A percentile compares a stretch with the other conserved stretches of the same genome.
These are phyloP conservation scores for Leucopsar rothschildi DNA, from an alignment of 2,113 vertebrate species.

Conservation along the genomic window DNA sequence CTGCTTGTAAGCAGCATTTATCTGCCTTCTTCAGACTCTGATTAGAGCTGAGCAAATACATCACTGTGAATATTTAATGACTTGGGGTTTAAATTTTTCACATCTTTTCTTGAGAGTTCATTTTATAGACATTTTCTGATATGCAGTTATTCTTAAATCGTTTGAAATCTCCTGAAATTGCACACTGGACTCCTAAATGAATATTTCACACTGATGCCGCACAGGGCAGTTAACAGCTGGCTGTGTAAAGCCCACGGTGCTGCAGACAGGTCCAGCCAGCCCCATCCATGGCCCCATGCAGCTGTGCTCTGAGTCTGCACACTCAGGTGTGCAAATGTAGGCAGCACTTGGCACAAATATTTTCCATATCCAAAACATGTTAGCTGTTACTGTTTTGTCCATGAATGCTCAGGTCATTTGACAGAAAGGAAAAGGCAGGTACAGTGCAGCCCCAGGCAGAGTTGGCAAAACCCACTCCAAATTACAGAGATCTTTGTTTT, in stretches of 20 bases:
- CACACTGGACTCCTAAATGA: neutral
- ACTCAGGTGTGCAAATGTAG: neutral
- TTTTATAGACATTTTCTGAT: neutral
- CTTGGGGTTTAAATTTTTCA: neutral
- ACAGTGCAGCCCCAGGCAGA: neutral
- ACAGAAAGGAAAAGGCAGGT: neutral
- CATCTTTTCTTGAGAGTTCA: neutral
- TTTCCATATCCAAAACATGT: neutral
- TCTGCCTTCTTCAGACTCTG: neutral
- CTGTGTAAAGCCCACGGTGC: neutral
- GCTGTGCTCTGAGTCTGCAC: neutral
- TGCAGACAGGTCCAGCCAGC: fast-evolving
- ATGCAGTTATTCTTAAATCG: neutral
- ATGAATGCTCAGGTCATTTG: neutral
- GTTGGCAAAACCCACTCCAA: neutral
- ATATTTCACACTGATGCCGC: fast-evolving
- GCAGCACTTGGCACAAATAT: neutral
- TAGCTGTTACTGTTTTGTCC: neutral
- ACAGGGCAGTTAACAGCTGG: neutral
- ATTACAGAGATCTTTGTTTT: neutral
- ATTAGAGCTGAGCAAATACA: slow-evolving; percentile 10
- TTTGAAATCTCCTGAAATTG: neutral
- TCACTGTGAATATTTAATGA: neutral
- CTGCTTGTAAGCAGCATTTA: neutral
- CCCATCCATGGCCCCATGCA: neutral